Evolutionary conservation across 2,113 vertebrate species (phyloP), one percentile per base, ranked within the genome.

Genomic region (Xenopus borealis): DNA sequence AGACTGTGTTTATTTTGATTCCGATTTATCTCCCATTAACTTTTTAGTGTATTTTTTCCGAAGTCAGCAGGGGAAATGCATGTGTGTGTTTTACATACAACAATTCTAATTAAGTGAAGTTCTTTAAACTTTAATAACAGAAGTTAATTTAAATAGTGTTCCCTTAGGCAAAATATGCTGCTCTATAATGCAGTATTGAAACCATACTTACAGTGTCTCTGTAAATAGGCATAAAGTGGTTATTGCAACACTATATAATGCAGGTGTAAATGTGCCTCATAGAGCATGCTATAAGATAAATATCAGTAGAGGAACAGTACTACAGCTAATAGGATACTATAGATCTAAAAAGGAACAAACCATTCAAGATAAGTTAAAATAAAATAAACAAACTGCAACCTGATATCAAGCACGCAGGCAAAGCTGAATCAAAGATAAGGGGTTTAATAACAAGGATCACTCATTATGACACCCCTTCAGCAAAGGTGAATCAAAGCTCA

Each of bases 61-160:
- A n/a, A 57, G 45, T 16, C 52, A 20, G 46, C 33, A 64, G 44
- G 44, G 58, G n/a, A n/a, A n/a, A n/a, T n/a, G n/a, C n/a, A n/a
- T 62, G 20, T 67, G n/a, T 67, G 47, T 72, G 45, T 66, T 75
- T 47, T 75, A 75, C 58, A 75, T 75, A 58, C 58, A 66, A 58
- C 59, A 40, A 18, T 61, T 66, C 67, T 77, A 77, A 77, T 77
- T 57, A 68, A 75, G 63, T 69, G 59, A 33, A 64, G 58, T 57
- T 18, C 59, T 77, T 77, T 77, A 70, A 63, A 70, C 63, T 77
- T 77, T 77, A 77, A 70, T 77, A 77, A 64, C 67, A 46, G 40
- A 62, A 77, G 66, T 77, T 77, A 67, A 70, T 77, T 77, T 69
- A 77, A 77, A 70, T 77, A 17, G 74, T 52, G 69, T 64, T 70